Base-by-base conservation (phyloP, 2,797 vertebrate genomes). In the Salarias fasciatus region DNA sequence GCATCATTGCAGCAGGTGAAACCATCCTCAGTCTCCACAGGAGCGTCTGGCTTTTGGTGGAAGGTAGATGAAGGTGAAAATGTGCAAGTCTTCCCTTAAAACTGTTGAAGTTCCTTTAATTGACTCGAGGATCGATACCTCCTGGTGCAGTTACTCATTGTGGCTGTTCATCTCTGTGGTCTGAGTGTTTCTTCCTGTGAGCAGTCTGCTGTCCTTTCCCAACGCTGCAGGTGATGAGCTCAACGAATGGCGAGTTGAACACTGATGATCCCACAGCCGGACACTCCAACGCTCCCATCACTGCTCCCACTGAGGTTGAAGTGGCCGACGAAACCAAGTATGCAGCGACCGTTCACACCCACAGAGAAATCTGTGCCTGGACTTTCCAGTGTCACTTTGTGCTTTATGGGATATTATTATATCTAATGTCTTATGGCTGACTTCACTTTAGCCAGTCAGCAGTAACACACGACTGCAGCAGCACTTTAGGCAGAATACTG, bases 251-350 rank as follows among this genome's bases (percentile, higher is more conserved):
- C 6, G 97, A 99, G 92, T 91, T 99, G 89, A 98, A 99, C 83
- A 95, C 96, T 0, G 97, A 99, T 0, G 96, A 99, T 84, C 96
- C 96, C 11, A 97, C 96, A 0, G 97, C 97, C 0, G 97, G 95
- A 84, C 96, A 98, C 87, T 99, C 97, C 54, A 99, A 98, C 1
- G 97, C 97, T 57, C 97, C 97, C 83, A 99, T 99, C 92, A 97
- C 96, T 0, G 96, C 96, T 50, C 95, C 96, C 11, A 94, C 97
- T 0, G 97, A 98, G 85, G 95, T 98, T 43, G 97, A 99, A 87
- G 96, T 98, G 91, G 93, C 95, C 1, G 97, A 98, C 5, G 97
- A 99, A 92, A 97, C 96, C 82, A 99, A 98, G 97, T 99, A 93
- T 71, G 95, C 66, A 47, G 51, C 24, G 4, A 7, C 53, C 18